Evolutionary conservation across 2,113 vertebrate genomes (phyloP).

Genomic region (Dromiciops gliroides): DNA sequence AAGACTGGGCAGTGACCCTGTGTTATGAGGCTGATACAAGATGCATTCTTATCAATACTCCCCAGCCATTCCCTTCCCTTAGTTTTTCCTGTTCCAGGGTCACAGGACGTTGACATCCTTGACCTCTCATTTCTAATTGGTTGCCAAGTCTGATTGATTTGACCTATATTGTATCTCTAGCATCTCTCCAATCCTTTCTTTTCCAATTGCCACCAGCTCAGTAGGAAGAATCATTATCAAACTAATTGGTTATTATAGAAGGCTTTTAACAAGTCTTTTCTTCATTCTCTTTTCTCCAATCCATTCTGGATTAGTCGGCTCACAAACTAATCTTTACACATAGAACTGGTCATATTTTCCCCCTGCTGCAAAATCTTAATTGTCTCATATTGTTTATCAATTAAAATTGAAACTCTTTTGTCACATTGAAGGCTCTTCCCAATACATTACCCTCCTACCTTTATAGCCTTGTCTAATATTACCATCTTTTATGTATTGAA

Average conservation of each 20-base stretch:
- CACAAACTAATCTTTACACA: background rate
- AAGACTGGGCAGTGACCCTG: background rate
- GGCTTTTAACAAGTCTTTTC: background rate
- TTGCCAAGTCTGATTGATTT: background rate
- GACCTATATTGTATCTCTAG: background rate
- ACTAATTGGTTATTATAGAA: background rate
- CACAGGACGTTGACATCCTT: background rate
- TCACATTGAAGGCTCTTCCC: background rate
- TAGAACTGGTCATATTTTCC: background rate
- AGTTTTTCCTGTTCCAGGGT: background rate
- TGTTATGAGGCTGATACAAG: background rate
- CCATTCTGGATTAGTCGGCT: background rate
- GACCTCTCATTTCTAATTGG: background rate
- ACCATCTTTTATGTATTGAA: background rate
- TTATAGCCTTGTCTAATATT: background rate
- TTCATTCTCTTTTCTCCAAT: background rate
- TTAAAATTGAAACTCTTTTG: background rate
- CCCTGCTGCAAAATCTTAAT: background rate
- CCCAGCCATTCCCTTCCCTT: background rate
- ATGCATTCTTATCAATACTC: background rate
- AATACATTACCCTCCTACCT: background rate
- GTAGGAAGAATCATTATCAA: background rate
- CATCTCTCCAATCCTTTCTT: background rate
- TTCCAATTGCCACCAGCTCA: background rate
- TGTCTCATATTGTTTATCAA: background rate